Evolutionary conservation across 2,113 vertebrate genomes (phyloP).

Genomic region (Scopus umbretta): DNA sequence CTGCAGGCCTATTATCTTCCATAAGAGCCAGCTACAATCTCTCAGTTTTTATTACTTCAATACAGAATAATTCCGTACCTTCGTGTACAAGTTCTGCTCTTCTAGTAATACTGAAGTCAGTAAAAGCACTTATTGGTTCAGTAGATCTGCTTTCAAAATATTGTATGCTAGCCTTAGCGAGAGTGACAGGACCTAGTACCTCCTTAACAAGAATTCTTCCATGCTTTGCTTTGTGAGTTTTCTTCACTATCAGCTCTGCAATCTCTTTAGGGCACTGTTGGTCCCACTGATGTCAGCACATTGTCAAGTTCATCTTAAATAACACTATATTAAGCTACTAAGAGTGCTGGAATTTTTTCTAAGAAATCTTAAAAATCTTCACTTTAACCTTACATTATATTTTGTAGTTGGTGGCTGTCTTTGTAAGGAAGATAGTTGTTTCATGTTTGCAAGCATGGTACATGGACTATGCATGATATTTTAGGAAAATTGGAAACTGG

Average conservation of each 20-base stretch:
- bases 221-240: neutral
- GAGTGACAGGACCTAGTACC: neutral
- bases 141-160: neutral
- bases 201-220: neutral
- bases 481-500: neutral
- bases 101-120: neutral
- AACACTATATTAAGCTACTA: neutral
- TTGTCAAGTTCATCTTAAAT: neutral
- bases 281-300: neutral
- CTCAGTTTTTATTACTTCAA: neutral
- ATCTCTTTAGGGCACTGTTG: neutral
- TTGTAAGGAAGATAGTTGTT: neutral
- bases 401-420: neutral
- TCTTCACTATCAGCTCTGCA: neutral
- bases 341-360: neutral
- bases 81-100: neutral
- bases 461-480: neutral
- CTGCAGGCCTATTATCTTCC: neutral
- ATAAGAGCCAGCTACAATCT: neutral
- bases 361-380: neutral
- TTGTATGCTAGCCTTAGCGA: neutral
- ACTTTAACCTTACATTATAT: neutral
- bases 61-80: neutral
- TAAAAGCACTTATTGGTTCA: neutral
- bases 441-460: neutral